Evolutionary conservation across 1,140 invertebrate species (phyloP).

Genomic region (Triops longicaudatus): DNA sequence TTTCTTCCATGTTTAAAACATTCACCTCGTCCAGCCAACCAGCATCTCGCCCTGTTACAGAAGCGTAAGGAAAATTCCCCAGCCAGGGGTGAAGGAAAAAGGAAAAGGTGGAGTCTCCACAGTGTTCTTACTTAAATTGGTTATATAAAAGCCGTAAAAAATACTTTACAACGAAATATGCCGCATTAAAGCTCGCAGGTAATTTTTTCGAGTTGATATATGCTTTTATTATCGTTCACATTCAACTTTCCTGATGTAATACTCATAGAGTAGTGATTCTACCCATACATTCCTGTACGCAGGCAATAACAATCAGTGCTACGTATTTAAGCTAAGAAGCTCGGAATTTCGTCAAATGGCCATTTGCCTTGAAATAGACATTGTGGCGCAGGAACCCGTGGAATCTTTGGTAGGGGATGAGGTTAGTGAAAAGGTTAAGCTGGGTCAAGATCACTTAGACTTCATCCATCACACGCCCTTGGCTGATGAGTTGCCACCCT

Average conservation of each 20-base stretch:
- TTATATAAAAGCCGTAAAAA: background rate
- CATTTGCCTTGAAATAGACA: background rate
- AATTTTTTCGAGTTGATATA: no score
- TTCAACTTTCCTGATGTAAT: no score
- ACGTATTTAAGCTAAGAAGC: background rate
- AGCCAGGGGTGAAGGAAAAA: background rate
- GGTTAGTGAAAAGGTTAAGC: background rate
- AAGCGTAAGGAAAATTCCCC: background rate
- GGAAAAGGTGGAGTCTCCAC: background rate
- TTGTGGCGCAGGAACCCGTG: no score
- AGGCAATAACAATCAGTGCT: no score
- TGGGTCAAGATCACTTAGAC: constrained; percentile 10
- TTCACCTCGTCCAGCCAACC: background rate
- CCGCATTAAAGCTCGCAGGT: background rate
- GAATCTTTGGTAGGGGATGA: background rate
- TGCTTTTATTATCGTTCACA: no score
- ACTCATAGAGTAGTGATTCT: no score
- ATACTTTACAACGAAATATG: background rate
- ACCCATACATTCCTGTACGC: no score
- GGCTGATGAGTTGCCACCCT: constrained; percentile 1
- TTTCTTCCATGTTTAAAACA: background rate
- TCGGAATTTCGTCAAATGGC: background rate
- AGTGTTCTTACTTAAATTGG: background rate
- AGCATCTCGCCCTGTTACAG: background rate
- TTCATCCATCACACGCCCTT: constrained; percentile 14